Evolutionary conservation across 2,888 invertebrate genomes (phyloP).

Genomic region (Torymus aiolomorphi): DNA sequence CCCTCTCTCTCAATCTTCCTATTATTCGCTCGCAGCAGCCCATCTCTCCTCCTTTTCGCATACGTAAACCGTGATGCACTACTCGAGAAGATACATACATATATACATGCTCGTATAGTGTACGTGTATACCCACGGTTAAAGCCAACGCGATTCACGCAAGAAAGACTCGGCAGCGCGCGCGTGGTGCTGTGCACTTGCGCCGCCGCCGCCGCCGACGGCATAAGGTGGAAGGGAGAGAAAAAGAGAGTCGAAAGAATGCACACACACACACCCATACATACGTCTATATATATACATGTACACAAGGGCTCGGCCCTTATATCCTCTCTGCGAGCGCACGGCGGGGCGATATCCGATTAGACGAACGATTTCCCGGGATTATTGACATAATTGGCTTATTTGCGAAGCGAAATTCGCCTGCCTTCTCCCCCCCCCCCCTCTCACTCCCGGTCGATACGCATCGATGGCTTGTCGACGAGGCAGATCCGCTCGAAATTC

Average conservation of each 20-base stretch:
- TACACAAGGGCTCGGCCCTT: not conserved
- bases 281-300: not conserved
- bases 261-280: slow-evolving; percentile 48
- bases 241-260: slow-evolving; percentile 46
- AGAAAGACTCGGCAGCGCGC: no score
- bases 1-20: no score
- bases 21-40: no score
- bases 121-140: no score
- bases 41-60: no score
- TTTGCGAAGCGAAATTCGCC: slow-evolving; percentile 58
- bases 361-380: slow-evolving; percentile 60
- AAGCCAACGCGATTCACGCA: no score
- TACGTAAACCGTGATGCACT: no score
- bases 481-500: slow-evolving; percentile 56
- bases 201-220: no score
- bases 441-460: slow-evolving; percentile 52
- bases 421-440: slow-evolving; percentile 36
- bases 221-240: no score
- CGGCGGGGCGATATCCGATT: slow-evolving; percentile 60
- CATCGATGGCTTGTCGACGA: slow-evolving; percentile 64
- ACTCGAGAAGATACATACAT: no score
- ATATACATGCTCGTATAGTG: no score
- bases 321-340: not conserved
- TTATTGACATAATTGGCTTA: slow-evolving; percentile 62
- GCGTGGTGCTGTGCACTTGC: no score